Evolutionary conservation across 2,797 vertebrate genomes (phyloP).

Genomic region (Gymnocypris eckloni): DNA sequence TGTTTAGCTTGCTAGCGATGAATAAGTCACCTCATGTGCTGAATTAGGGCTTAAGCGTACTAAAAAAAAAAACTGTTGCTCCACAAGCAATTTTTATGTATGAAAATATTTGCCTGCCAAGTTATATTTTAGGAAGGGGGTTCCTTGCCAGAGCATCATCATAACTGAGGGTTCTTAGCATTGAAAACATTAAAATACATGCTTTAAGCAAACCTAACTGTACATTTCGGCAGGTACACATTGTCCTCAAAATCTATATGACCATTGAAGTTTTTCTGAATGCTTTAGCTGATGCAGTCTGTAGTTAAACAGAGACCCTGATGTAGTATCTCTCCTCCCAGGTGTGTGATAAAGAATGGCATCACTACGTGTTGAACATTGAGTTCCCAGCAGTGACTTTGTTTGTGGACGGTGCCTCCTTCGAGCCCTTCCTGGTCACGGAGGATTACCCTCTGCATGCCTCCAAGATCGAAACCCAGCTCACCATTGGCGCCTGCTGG

Average conservation of each 20-base stretch:
- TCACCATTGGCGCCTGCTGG: constrained; percentile 97
- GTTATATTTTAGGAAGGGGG: background rate
- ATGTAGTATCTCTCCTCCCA: constrained; percentile 60
- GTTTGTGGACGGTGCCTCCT: constrained; percentile 89
- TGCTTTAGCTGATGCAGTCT: background rate
- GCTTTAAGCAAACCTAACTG: background rate
- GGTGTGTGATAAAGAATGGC: constrained; percentile 98
- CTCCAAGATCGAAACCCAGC: constrained; percentile 90
- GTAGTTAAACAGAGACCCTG: background rate
- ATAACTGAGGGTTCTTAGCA: background rate
- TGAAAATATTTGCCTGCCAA: background rate
- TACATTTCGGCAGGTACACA: background rate
- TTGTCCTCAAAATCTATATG: background rate
- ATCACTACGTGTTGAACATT: constrained; percentile 94
- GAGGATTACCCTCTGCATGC: constrained; percentile 95
- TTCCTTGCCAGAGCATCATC: constrained; percentile 1
- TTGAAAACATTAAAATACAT: background rate
- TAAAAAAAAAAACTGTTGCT: background rate
- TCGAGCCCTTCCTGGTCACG: constrained; percentile 93
- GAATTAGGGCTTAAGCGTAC: background rate
- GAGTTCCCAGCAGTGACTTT: constrained; percentile 89
- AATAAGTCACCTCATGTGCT: constrained; percentile 37
- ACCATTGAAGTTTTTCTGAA: background rate
- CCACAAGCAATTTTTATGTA: background rate
- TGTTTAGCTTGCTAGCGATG: background rate